Base-by-base conservation (phyloP, 1,140 invertebrate genomes). In the Polyergus mexicanus region DNA sequence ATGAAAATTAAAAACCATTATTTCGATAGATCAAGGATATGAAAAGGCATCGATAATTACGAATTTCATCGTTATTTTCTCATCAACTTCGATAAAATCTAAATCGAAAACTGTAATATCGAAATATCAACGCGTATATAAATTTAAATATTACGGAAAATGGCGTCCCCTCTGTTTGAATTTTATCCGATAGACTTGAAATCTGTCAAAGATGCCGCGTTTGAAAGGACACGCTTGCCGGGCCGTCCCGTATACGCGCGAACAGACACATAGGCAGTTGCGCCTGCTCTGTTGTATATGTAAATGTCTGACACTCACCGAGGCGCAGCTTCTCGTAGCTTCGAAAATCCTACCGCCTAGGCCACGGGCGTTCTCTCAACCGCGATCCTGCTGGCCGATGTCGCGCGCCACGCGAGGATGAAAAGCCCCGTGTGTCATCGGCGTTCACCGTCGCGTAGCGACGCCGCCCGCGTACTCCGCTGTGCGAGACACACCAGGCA, bases 221-320 rank as follows among this genome's bases (percentile, higher is more conserved):
- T n/a, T 19, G 47, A n/a, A 4, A 44, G 25, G 11, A 72, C 38
- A 47, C 4, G 51, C 77, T 8, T 22, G 32, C 19, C 41, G 13
- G 11, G 8, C n/a, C 19, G 7, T 11, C 66, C 35, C 19, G 62
- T 47, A 28, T 19, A 58, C 56, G 44, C 62, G 16, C 76, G 19
- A 28, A 28, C 25, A 28, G 25, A 28, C 28, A 47, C 7, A 41
- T 22, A 1, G 25, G 1, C 7, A 13, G 58, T 8, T 35, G 51
- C 66, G 66, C 51, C 22, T 81, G 66, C 22, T 25, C 78, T 25
- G 25, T 47, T 51, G 4, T 51, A 51, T 51, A 51, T 6, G 6
- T 51, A 4, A 22, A 47, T 32, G 68, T 86, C 58, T 22, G 51
- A 86, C 84, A 86, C 88, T 85, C 54, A 89, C 88, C 84, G 65